Evolutionary conservation across 2,888 invertebrate genomes (phyloP).

Genomic region (Brachylomia viminalis): DNA sequence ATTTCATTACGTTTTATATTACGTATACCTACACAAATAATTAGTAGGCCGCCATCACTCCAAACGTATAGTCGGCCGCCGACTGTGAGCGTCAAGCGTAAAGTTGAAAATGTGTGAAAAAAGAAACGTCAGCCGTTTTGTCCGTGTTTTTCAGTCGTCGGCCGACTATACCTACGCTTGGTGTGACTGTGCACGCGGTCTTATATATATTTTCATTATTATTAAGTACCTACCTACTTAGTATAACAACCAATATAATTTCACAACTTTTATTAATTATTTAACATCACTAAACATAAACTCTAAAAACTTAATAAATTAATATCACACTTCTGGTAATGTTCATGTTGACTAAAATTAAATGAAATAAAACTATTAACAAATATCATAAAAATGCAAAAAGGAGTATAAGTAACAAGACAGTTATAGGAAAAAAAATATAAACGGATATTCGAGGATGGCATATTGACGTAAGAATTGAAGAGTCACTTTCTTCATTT

Average conservation of each 20-base stretch:
- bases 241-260: conserved; percentile 9
- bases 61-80: not conserved
- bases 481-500: conserved; percentile 93
- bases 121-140: not conserved
- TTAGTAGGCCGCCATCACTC: not conserved
- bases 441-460: conserved; percentile 95
- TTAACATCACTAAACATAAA: conserved; percentile 58
- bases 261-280: conserved; percentile 49
- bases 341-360: conserved; percentile 82
- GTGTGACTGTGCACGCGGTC: not conserved
- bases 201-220: not conserved
- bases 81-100: too few species aligned
- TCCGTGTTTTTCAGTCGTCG: not conserved
- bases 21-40: not conserved
- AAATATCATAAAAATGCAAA: conserved; percentile 95
- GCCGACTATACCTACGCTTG: not conserved
- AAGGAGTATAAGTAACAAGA: conserved; percentile 93
- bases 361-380: conserved; percentile 78
- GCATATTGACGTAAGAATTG: conserved; percentile 94
- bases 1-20: not conserved
- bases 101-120: not conserved
- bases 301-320: conserved; percentile 80
- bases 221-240: not conserved
- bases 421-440: conserved; percentile 94
- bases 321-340: conserved; percentile 88